Evolutionary conservation across 2,888 invertebrate species (phyloP), one percentile per base, ranked within the genome.

Genomic region (Pollenia amentaria): DNA sequence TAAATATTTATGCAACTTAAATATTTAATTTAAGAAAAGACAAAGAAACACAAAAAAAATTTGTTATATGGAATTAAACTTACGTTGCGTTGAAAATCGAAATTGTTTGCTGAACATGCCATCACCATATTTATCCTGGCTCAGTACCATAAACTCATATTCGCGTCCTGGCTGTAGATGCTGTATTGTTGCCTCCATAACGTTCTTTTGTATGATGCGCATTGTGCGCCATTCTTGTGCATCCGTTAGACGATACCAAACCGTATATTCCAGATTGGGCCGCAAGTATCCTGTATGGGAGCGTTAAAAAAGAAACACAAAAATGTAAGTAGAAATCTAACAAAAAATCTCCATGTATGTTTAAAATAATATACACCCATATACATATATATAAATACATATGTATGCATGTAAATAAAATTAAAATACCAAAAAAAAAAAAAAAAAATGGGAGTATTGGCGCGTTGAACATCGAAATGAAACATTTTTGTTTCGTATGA

Each of bases 141-240:
- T 96, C 69, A 98, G 95, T 67, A 99, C 97, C 95, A 98, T 97
- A 91, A 99, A 96, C 93, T 98, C 98, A 93, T 98, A 98, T 91
- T 96, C 96, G 29, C 96, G 95, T 86, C 94, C 96, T 21, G 98
- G 96, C 85, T 95, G 94, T 89, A 99, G 94, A 89, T 96, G 96
- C 88, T 95, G 95, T 85, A 98, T 95, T 10, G 97, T 97, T 65
- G 97, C 96, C 91, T 96, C 96, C 80, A 97, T 96, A 67, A 95
- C 94, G 89, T 95, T 95, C 77, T 95, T 95, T 11, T 96, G 95
- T 76, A 96, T 94, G 48, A 98, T 95, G 90, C 95, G 95, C 94
- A 97, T 95, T 10, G 97, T 97, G 89, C 96, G 95, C 98, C 98
- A 98, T 93, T 97, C 97, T 40, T 95, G 95, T 46, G 95, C 95